A percentile compares a stretch with the other conserved stretches of the same genome.
phyloP scores from a whole-genome alignment of 2,888 invertebrate genomes.

The Leptopterna dolabrata region DNA sequence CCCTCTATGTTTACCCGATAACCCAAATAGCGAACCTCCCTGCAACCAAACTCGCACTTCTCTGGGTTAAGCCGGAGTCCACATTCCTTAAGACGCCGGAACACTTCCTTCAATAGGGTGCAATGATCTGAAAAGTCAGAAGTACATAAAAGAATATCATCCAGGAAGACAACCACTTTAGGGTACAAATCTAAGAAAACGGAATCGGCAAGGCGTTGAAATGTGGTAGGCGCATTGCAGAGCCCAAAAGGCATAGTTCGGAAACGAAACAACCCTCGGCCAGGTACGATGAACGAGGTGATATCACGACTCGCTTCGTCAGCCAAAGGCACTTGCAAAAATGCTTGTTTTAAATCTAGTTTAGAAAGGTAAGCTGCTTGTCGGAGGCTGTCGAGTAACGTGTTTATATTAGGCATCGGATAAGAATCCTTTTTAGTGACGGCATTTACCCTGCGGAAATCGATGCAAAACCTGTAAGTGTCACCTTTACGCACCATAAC shows the following conservation, averaged over 20 bases:
- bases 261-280: too few relatives aligned
- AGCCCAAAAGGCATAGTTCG: too few relatives aligned
- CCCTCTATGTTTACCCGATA: constrained; percentile 60
- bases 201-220: neutral
- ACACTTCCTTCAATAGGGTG: too few relatives aligned
- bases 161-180: constrained; percentile 31
- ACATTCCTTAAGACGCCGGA: constrained; percentile 9
- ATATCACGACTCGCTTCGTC: constrained; percentile 1
- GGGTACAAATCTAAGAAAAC: constrained; percentile 40
- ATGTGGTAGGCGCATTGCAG: too few relatives aligned
- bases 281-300: too few relatives aligned
- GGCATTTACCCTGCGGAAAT: too few relatives aligned
- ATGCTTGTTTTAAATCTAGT: too few relatives aligned
- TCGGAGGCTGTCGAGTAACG: too few relatives aligned
- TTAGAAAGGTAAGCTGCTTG: too few relatives aligned
- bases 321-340: neutral
- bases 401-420: constrained; percentile 65
- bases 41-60: too few relatives aligned
- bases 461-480: constrained; percentile 64
- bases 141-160: too few relatives aligned
- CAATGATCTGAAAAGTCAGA: too few relatives aligned
- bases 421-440: constrained; percentile 65
- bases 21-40: constrained; percentile 23
- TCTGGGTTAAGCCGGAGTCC: constrained; percentile 10
- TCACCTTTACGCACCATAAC: constrained; percentile 64